Percentiles rank a stretch among this genome's conserved stretches.
phyloP scores from a whole-genome alignment of 2,797 vertebrate genomes.

The Syngnathus rostellatus region DNA sequence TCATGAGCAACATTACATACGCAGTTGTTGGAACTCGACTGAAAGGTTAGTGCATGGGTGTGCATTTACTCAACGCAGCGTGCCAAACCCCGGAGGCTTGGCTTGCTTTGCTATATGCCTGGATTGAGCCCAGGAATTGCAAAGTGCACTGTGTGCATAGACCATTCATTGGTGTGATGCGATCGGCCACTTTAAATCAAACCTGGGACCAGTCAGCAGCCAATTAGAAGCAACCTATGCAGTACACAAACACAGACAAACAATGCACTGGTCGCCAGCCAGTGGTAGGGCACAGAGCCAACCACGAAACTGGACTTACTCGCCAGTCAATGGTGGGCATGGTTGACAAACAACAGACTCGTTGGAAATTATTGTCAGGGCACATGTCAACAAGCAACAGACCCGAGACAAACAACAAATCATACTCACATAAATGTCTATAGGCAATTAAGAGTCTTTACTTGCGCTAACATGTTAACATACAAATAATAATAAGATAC shows the following conservation, averaged over 20 bases:
- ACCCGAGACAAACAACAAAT: not conserved
- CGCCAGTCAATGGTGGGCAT: not conserved
- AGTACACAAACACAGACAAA: not conserved
- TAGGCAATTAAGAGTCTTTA: not conserved
- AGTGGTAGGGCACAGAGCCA: not conserved
- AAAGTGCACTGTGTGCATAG: not conserved
- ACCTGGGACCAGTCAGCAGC: not conserved
- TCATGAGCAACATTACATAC: not conserved
- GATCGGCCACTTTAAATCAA: not conserved
- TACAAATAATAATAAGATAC: not conserved
- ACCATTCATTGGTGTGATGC: not conserved
- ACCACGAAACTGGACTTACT: not conserved
- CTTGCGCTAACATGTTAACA: not conserved
- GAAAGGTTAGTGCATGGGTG: not conserved
- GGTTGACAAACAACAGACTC: not conserved
- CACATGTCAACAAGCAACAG: not conserved
- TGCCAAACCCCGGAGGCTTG: constrained; percentile 4
- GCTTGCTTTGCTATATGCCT: not conserved
- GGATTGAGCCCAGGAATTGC: constrained; percentile 1
- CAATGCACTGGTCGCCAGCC: not conserved
- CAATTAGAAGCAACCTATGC: not conserved
- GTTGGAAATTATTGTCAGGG: not conserved
- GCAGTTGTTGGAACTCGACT: not conserved
- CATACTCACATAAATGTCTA: not conserved
- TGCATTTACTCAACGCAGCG: not conserved